Evolutionary conservation across 2,888 invertebrate genomes (phyloP).

Genomic region (Brachypalpus laphriformis): DNA sequence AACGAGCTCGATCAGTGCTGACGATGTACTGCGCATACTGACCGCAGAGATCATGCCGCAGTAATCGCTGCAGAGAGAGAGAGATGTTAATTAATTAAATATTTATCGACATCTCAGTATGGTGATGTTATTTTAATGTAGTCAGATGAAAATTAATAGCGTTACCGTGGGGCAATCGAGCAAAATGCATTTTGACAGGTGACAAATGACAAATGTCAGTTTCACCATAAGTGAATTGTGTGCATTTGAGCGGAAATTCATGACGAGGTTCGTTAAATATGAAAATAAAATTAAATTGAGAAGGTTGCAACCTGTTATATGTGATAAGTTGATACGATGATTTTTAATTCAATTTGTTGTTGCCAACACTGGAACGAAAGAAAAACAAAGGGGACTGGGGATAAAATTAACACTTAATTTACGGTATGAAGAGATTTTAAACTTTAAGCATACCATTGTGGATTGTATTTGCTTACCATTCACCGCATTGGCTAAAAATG

Average conservation of each 20-base stretch:
- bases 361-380: too few relatives aligned
- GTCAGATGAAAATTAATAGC: slow-evolving; percentile 43
- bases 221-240: slow-evolving; percentile 22
- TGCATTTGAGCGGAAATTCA: slow-evolving; percentile 10
- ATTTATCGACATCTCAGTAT: slow-evolving; percentile 61
- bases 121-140: slow-evolving; percentile 69
- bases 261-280: slow-evolving; percentile 7
- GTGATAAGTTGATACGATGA: too few relatives aligned
- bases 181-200: slow-evolving; percentile 65
- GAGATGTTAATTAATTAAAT: slow-evolving; percentile 67
- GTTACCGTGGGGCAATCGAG: slow-evolving; percentile 52
- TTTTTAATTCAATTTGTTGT: too few relatives aligned
- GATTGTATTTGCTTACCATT: too few relatives aligned
- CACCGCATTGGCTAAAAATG: too few relatives aligned
- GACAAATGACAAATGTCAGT: slow-evolving; percentile 56
- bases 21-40: slow-evolving; percentile 3
- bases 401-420: too few relatives aligned
- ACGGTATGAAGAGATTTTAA: too few relatives aligned
- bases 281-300: background rate
- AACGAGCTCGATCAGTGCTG: slow-evolving; percentile 34
- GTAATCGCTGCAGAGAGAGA: background rate
- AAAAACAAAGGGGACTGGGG: too few relatives aligned
- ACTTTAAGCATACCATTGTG: too few relatives aligned
- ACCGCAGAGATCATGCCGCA: slow-evolving; percentile 4
- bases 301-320: background rate